Base-by-base conservation (phyloP, 2,797 vertebrate genomes). In the Euthynnus affinis region DNA sequence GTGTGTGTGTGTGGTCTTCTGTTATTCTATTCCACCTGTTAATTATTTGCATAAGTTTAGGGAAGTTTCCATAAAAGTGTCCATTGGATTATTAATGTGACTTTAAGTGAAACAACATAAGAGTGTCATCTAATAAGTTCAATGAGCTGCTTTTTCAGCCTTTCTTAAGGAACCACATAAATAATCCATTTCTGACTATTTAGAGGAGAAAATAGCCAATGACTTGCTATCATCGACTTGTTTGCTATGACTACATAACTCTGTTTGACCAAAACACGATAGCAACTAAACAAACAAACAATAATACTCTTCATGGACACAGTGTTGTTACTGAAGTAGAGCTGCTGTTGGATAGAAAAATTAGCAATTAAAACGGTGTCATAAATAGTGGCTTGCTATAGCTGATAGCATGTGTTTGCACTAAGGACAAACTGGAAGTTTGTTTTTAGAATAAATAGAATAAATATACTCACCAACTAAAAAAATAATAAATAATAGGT, bases 21-120 rank as follows among this genome's bases (percentile, higher is more conserved):
- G n/a, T n/a, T n/a, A n/a, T n/a, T n/a, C n/a, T n/a, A n/a, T n/a
- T 81, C 40, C 5, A 29, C 27, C 92, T 92, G 90, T 88, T 76
- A 20, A 62, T 61, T 27, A 92, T 94, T 95, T 93, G 93, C 92
- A 94, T 94, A 80, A 40, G 25, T 91, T 91, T 88, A 85, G 75
- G 89, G 90, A 94, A 92, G 83, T 68, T 63, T 79, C 71, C 32
- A 65, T 37, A 80, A 60, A 69, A 42, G 46, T 71, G 53, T n/a
- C 25, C 22, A 49, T 9, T 27, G 32, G 5, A 56, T 32, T 44
- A 13, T 75, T 48, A 61, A 74, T 32, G n/a, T 56, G 60, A 74
- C 42, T 70, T 59, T 3, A 49, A 40, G 40, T 76, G 69, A 55
- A 55, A 53, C 34, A 44, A 62, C 13, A 46, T 10, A 55, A 10